These are phyloP conservation scores for Pseudorhombus dupliciocellatus DNA, from an alignment of 2,113 vertebrate genomes.

Conservation along the genomic window DNA sequence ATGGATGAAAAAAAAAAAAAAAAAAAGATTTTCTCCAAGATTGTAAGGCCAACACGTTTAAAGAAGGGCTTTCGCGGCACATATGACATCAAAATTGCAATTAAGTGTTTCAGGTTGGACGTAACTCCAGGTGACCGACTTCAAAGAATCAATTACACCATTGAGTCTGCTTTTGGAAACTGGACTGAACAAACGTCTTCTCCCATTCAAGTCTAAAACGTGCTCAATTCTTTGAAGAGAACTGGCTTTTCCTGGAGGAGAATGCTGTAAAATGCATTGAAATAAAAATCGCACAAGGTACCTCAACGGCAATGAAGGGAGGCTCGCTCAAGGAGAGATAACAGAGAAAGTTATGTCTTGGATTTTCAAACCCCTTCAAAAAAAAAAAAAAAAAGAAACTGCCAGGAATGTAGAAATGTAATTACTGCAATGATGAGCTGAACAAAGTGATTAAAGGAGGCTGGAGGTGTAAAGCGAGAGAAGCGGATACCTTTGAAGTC, in stretches of 20 bases:
- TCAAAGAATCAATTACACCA: slow-evolving; percentile 54
- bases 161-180: slow-evolving; percentile 29
- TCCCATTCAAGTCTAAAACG: slow-evolving; percentile 28
- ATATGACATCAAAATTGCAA: slow-evolving; percentile 24
- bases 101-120: slow-evolving; percentile 38
- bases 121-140: slow-evolving; percentile 39
- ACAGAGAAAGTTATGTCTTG: slow-evolving; percentile 39
- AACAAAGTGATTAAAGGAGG: slow-evolving; percentile 69
- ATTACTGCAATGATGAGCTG: slow-evolving; percentile 66
- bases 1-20: background rate
- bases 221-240: background rate
- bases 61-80: background rate
- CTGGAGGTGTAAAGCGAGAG: slow-evolving; percentile 42
- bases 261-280: slow-evolving; percentile 43
- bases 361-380: slow-evolving; percentile 13
- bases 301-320: slow-evolving; percentile 38
- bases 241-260: slow-evolving; percentile 31
- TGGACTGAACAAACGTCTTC: slow-evolving; percentile 29
- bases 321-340: slow-evolving; percentile 46
- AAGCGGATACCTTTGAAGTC: slow-evolving; percentile 75
- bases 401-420: slow-evolving; percentile 45
- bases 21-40: background rate
- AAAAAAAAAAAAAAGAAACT: slow-evolving; percentile 42
- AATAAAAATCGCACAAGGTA: slow-evolving; percentile 47
- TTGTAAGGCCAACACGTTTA: slow-evolving; percentile 11